Evolutionary conservation across 2,113 vertebrate species (phyloP).

Genomic region (Rhineura floridana): DNA sequence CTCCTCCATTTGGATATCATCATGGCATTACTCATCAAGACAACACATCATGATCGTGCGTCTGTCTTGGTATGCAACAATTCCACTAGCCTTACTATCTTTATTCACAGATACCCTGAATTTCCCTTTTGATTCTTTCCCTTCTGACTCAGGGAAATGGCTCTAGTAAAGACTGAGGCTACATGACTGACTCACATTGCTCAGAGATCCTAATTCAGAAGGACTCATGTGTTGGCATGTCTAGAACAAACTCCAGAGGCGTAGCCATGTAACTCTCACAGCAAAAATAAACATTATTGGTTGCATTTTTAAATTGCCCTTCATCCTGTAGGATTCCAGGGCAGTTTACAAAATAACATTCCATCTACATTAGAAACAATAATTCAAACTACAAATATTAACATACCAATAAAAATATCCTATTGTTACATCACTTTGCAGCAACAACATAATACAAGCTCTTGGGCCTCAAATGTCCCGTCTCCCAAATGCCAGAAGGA

Average conservation of each 20-base stretch:
- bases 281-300: background rate
- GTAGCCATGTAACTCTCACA: background rate
- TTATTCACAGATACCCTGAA: background rate
- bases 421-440: too few relatives aligned
- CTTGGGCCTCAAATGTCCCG: too few relatives aligned
- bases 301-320: too few relatives aligned
- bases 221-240: background rate
- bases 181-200: background rate
- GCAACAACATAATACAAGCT: too few relatives aligned
- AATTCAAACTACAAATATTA: too few relatives aligned
- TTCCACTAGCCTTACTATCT: background rate
- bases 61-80: background rate
- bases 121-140: background rate
- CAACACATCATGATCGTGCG: background rate
- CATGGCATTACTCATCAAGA: background rate
- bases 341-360: too few relatives aligned
- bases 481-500: too few relatives aligned
- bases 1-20: background rate
- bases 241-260: background rate
- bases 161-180: background rate
- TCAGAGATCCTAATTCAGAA: background rate
- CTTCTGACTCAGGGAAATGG: background rate
- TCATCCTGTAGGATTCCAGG: too few relatives aligned
- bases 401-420: too few relatives aligned
- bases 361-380: too few relatives aligned